Conservation (phyloP, 2,797 vertebrate genomes). For the Sus cebifrons region DNA sequence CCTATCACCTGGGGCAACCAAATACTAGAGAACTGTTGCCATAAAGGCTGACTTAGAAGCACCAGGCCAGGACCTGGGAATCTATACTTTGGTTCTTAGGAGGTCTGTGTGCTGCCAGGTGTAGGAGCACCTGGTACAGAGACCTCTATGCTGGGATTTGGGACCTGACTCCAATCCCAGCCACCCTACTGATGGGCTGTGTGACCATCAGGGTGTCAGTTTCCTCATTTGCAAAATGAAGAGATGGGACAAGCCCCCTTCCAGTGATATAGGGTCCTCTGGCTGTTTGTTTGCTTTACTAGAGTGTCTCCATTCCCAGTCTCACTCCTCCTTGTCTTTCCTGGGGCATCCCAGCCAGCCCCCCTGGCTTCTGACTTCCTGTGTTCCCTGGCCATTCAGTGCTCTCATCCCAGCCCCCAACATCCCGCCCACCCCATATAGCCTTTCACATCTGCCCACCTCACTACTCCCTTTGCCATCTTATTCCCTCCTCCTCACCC, state of each 20-base stretch:
- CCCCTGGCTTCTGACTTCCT: neutral
- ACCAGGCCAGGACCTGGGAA: neutral
- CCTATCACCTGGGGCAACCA: neutral
- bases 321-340: neutral
- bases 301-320: neutral
- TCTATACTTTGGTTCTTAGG: neutral
- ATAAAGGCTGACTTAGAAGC: neutral
- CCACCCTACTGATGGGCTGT: neutral
- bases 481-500: neutral
- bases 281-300: neutral
- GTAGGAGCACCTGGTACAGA: neutral
- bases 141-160: neutral
- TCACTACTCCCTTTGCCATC: neutral
- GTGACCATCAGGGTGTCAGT: neutral
- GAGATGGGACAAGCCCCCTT: neutral
- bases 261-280: neutral
- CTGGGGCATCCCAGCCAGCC: neutral
- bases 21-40: neutral
- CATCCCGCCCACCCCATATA: neutral
- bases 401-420: neutral
- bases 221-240: slow-evolving; percentile 9
- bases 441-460: neutral
- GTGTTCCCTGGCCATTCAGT: neutral
- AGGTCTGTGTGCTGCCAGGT: neutral
- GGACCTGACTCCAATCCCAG: neutral